phyloP scores from a whole-genome alignment of 2,888 invertebrate species.

The Ceriagrion tenellum region DNA sequence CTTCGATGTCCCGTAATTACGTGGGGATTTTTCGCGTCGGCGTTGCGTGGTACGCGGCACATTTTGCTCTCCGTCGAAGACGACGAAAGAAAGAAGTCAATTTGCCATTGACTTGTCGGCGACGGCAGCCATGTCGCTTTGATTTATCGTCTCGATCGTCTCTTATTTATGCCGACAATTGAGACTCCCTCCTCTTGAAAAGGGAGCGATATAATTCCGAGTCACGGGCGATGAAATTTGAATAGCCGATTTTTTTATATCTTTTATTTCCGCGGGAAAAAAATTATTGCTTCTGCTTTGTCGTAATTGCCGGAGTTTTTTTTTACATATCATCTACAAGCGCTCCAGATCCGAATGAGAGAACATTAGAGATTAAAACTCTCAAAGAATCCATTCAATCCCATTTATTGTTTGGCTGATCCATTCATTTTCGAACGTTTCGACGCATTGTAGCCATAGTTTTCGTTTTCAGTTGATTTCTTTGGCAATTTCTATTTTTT shows the following conservation, averaged over 20 bases:
- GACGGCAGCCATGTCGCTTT: neutral
- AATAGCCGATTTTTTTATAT: neutral
- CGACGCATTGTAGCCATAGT: no score
- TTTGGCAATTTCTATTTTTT: no score
- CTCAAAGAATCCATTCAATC: no score
- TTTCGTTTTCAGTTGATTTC: no score
- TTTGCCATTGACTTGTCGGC: neutral
- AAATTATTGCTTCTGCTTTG: no score
- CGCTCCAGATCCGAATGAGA: no score
- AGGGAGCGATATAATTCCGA: neutral
- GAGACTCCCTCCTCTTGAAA: neutral
- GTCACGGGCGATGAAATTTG: neutral
- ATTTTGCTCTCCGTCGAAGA: neutral
- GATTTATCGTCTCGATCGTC: conserved; percentile 13
- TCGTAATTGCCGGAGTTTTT: no score
- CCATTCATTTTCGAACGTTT: no score
- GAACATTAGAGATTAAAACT: no score
- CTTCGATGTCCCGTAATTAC: neutral
- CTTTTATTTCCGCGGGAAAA: no score
- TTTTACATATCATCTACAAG: no score
- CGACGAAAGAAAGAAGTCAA: neutral
- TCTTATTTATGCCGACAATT: neutral
- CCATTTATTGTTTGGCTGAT: no score
- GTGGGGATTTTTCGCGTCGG: neutral
- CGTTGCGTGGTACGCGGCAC: neutral